Conservation (phyloP, 2,113 vertebrate species). For the Rana temporaria region DNA sequence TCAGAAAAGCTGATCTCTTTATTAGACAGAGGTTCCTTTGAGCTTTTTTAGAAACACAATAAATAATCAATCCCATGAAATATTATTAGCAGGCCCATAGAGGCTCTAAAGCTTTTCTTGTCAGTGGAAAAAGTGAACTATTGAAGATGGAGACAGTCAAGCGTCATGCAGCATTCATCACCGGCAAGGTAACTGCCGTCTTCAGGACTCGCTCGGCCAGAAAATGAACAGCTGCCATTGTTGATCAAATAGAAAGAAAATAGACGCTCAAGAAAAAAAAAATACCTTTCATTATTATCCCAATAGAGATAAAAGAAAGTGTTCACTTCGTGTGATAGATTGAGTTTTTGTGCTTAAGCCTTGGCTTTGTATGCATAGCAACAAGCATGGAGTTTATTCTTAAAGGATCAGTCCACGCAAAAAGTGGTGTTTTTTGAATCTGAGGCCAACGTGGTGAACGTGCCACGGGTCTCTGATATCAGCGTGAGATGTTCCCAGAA, state of each 20-base stretch:
- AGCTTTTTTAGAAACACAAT: slow-evolving; percentile 63
- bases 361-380: slow-evolving; percentile 1
- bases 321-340: slow-evolving; percentile 1
- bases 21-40: slow-evolving; percentile 62
- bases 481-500: too few relatives aligned
- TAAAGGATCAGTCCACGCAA: background rate
- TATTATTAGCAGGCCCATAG: slow-evolving; percentile 64
- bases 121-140: slow-evolving; percentile 69
- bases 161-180: slow-evolving; percentile 76
- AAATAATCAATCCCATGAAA: slow-evolving; percentile 67
- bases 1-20: slow-evolving; percentile 55
- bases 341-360: background rate
- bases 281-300: slow-evolving; percentile 47
- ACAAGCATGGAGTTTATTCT: background rate
- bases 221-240: slow-evolving; percentile 90
- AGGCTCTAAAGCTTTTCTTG: slow-evolving; percentile 65
- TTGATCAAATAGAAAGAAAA: slow-evolving; percentile 68
- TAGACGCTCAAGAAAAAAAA: slow-evolving; percentile 56
- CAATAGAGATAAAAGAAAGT: slow-evolving; percentile 32
- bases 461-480: too few relatives aligned
- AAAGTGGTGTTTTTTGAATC: too few relatives aligned
- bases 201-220: slow-evolving; percentile 78
- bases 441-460: too few relatives aligned
- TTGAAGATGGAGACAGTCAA: slow-evolving; percentile 66
- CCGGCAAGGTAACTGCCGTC: slow-evolving; percentile 76